phyloP scores from a whole-genome alignment of 2,888 invertebrate species.

The Schizotus pectinicornis region DNA sequence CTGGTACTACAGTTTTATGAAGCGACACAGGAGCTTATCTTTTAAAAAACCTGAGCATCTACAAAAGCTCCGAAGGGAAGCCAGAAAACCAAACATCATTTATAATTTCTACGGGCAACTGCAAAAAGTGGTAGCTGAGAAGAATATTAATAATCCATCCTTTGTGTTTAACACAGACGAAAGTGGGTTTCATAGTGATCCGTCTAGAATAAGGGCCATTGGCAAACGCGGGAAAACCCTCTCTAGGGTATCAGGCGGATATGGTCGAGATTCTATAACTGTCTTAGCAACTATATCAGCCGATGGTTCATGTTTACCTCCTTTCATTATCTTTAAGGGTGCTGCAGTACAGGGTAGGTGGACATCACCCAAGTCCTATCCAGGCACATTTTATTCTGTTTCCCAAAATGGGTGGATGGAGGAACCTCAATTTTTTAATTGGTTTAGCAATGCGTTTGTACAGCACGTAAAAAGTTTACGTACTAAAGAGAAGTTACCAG shows the following conservation, averaged over 20 bases:
- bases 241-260: slow-evolving; percentile 37
- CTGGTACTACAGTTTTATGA: slow-evolving; percentile 36
- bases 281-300: slow-evolving; percentile 39
- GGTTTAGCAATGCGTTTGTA: slow-evolving; percentile 26
- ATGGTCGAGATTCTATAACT: slow-evolving; percentile 40
- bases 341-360: slow-evolving; percentile 37
- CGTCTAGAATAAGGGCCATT: slow-evolving; percentile 36
- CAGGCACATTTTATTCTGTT: slow-evolving; percentile 38
- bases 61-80: slow-evolving; percentile 36
- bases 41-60: slow-evolving; percentile 43
- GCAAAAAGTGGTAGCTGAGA: slow-evolving; percentile 25
- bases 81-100: slow-evolving; percentile 37
- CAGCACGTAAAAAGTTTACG: slow-evolving; percentile 18
- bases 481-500: slow-evolving; percentile 16
- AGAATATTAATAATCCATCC: slow-evolving; percentile 13
- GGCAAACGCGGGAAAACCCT: slow-evolving; percentile 39
- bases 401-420: slow-evolving; percentile 44
- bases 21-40: slow-evolving; percentile 31
- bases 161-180: slow-evolving; percentile 41
- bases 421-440: slow-evolving; percentile 35
- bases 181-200: slow-evolving; percentile 38
- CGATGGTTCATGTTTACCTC: slow-evolving; percentile 35
- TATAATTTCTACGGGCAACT: slow-evolving; percentile 39
- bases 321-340: slow-evolving; percentile 43
- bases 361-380: slow-evolving; percentile 32